phyloP scores from a whole-genome alignment of 2,888 invertebrate species.

The Neocrepidodera transversa region DNA sequence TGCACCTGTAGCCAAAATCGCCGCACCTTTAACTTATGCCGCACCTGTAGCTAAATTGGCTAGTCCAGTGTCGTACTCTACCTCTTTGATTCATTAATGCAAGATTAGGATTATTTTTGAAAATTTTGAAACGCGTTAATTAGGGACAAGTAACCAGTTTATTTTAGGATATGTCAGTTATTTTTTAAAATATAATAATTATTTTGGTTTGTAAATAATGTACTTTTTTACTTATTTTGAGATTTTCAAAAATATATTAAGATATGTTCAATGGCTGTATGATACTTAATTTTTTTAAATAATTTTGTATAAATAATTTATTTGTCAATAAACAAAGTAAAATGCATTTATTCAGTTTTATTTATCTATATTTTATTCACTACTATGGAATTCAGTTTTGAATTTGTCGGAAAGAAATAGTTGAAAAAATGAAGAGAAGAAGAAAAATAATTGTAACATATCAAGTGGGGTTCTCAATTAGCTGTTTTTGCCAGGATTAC shows the following conservation, averaged over 20 bases:
- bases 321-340: not conserved
- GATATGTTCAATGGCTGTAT: not conserved
- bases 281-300: not conserved
- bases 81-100: constrained; percentile 25
- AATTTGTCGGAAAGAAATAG: too few species aligned
- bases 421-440: too few species aligned
- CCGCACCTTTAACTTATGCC: constrained; percentile 16
- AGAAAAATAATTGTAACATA: too few species aligned
- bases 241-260: not conserved
- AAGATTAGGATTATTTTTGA: constrained; percentile 7
- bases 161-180: too few species aligned
- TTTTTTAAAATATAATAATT: too few species aligned
- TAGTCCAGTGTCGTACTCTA: constrained; percentile 28
- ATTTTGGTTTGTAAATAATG: too few species aligned
- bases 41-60: constrained; percentile 24
- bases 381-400: too few species aligned
- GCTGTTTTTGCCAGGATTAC: too few species aligned
- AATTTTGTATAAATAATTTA: constrained; percentile 9
- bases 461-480: too few species aligned
- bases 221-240: not conserved
- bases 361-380: too few species aligned
- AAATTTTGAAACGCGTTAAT: not conserved
- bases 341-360: too few species aligned
- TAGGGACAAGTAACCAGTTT: too few species aligned
- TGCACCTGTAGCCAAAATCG: constrained; percentile 5